Evolutionary conservation across 2,888 invertebrate species (phyloP).

Genomic region (Thera obeliscata): DNA sequence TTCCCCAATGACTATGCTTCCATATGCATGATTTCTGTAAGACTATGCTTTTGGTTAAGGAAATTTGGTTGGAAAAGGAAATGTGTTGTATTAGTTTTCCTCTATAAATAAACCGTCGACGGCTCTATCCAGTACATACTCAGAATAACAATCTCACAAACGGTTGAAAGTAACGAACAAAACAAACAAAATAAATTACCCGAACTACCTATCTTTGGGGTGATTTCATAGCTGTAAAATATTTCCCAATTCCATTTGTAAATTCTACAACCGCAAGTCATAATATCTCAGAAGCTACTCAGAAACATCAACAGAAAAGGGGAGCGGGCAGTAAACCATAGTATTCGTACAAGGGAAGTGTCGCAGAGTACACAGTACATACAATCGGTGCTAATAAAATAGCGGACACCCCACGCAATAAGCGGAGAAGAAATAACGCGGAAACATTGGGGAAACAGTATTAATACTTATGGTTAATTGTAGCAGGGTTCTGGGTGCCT

Average conservation of each 20-base stretch:
- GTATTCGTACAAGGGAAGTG: constrained; percentile 80
- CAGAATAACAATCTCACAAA: background rate
- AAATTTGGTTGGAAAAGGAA: no score
- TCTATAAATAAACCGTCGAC: background rate
- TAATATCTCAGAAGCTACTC: constrained; percentile 26
- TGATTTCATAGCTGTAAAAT: constrained; percentile 25
- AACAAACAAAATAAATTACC: background rate
- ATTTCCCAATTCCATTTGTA: constrained; percentile 46
- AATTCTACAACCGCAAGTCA: constrained; percentile 29
- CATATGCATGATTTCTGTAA: no score
- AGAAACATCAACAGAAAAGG: constrained; percentile 32
- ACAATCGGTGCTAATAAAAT: constrained; percentile 82
- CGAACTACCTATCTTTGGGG: background rate
- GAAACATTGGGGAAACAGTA: constrained; percentile 81
- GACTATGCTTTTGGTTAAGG: no score
- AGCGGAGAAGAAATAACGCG: constrained; percentile 78
- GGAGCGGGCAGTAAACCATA: constrained; percentile 60
- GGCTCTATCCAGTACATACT: background rate
- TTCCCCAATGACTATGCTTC: no score
- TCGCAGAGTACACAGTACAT: constrained; percentile 69
- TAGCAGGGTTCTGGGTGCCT: constrained; percentile 59
- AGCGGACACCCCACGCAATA: constrained; percentile 78
- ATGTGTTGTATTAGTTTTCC: no score
- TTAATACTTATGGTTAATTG: constrained; percentile 84
- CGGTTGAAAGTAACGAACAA: background rate